Evolutionary conservation across 2,797 vertebrate genomes (phyloP).

Genomic region (Enteromius afrohamiltoni): DNA sequence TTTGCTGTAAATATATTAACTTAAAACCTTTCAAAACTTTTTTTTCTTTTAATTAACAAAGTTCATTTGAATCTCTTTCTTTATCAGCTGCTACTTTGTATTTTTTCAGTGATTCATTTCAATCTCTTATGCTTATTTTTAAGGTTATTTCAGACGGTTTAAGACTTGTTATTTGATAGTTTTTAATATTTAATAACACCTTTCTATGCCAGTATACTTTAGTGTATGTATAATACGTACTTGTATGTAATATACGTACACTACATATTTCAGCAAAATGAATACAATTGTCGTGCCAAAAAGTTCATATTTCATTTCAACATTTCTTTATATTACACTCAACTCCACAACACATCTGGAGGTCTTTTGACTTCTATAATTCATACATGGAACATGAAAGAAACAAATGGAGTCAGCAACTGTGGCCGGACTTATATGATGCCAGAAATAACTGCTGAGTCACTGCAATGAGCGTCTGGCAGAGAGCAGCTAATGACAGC

Average conservation of each 20-base stretch:
- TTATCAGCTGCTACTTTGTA: not conserved
- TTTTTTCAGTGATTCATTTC: not conserved
- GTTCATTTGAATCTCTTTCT: no score
- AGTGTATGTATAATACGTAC: not conserved
- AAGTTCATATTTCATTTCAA: not conserved
- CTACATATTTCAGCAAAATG: not conserved
- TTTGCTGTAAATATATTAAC: no score
- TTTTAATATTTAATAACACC: not conserved
- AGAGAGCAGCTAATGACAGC: slow-evolving; percentile 6
- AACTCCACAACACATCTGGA: not conserved
- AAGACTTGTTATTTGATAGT: not conserved
- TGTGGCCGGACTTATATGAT: not conserved
- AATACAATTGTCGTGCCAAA: not conserved
- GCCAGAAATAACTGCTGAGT: slow-evolving; percentile 20
- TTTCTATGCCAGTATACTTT: not conserved
- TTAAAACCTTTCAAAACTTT: no score
- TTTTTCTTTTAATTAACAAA: no score
- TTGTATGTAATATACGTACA: not conserved
- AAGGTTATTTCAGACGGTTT: not conserved
- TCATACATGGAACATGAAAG: not conserved
- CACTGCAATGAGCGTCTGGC: not conserved
- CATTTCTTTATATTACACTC: not conserved
- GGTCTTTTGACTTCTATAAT: not conserved
- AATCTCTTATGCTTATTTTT: not conserved
- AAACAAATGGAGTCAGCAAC: not conserved